Conservation (phyloP, 1,140 invertebrate genomes). For the Trichoplusia ni region DNA sequence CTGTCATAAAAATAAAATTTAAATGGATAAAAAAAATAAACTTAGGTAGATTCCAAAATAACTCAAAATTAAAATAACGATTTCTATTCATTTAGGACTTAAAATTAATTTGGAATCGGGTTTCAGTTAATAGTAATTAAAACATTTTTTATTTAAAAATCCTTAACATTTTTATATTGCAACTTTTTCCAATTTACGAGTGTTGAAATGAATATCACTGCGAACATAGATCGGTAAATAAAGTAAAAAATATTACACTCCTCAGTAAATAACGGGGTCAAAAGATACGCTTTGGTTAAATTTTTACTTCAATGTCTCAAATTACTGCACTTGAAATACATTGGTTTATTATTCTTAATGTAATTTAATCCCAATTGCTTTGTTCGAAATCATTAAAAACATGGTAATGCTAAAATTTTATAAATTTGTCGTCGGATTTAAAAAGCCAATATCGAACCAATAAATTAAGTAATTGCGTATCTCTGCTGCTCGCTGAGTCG, state of each 20-base stretch:
- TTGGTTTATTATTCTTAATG: no score
- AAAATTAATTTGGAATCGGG: not conserved
- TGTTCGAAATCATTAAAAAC: no score
- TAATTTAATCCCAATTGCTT: constrained; percentile 5
- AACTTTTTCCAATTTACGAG: not conserved
- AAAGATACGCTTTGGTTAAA: constrained; percentile 38
- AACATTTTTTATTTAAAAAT: not conserved
- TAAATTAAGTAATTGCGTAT: no score
- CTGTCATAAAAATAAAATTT: no score
- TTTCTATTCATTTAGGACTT: not conserved
- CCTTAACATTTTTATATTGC: constrained; percentile 9
- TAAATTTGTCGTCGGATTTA: no score
- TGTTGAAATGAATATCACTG: constrained; percentile 1
- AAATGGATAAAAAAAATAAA: no score
- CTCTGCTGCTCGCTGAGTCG: no score
- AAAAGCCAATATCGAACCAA: no score
- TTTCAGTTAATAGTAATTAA: not conserved
- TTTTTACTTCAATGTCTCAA: constrained; percentile 18
- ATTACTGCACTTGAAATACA: no score
- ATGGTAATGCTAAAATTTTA: no score
- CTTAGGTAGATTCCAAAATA: not conserved
- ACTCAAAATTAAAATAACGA: not conserved
- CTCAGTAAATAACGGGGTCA: constrained; percentile 38
- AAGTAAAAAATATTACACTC: constrained; percentile 31
- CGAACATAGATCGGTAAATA: constrained; percentile 29